Conservation (phyloP, 2,113 vertebrate genomes). For the Todiramphus saurophagus region DNA sequence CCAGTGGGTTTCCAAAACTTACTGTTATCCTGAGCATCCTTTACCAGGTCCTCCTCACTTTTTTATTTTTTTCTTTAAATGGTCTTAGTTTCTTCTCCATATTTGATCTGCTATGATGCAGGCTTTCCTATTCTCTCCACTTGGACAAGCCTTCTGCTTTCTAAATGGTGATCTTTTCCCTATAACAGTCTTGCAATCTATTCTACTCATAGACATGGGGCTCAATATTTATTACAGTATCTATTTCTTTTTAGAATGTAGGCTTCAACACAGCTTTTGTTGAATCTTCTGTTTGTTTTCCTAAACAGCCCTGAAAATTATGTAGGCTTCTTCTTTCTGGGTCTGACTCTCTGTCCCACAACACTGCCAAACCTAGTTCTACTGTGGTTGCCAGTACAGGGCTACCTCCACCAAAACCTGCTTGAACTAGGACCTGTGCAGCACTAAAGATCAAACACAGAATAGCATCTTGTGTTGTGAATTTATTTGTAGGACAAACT, state of each 20-base stretch:
- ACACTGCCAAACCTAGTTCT: not conserved
- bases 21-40: not conserved
- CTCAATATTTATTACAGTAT: not conserved
- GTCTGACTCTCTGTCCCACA: not conserved
- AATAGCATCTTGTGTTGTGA: not conserved
- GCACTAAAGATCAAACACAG: not conserved
- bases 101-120: not conserved
- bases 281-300: not conserved
- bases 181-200: not conserved
- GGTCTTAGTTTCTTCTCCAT: not conserved
- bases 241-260: not conserved
- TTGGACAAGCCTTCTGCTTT: not conserved
- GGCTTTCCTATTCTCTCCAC: not conserved
- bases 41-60: not conserved
- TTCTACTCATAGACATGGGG: not conserved
- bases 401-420: not conserved
- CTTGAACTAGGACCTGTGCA: not conserved
- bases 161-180: not conserved
- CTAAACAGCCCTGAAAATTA: not conserved
- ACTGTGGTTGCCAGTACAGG: not conserved
- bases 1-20: not conserved
- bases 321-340: not conserved
- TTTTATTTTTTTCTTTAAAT: not conserved
- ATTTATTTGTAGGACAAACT: not conserved
- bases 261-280: not conserved